These are phyloP conservation scores for Daktulosphaira vitifoliae DNA, from an alignment of 1,140 invertebrate species.

Conservation along the genomic window DNA sequence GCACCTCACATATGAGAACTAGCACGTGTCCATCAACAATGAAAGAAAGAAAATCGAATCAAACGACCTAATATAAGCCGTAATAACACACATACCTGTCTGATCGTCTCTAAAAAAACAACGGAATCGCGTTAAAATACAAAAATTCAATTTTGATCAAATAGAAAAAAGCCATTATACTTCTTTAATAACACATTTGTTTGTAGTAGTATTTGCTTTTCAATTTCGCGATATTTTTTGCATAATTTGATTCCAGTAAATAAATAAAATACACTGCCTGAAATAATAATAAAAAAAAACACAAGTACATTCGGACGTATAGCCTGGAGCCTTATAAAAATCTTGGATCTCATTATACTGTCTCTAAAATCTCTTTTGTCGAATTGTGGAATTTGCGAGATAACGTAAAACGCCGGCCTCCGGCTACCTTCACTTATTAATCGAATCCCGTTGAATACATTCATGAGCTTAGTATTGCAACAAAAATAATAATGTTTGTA, in stretches of 20 bases:
- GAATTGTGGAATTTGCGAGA: neutral
- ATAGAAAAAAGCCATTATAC: too few species aligned
- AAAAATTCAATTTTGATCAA: too few species aligned
- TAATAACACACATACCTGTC: too few species aligned
- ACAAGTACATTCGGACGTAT: neutral
- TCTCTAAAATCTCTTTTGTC: conserved; percentile 2
- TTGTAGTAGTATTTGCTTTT: neutral
- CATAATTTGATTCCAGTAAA: neutral
- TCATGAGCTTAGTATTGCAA: too few species aligned
- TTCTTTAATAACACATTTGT: too few species aligned
- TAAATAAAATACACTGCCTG: neutral
- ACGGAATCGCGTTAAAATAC: too few species aligned
- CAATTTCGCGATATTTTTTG: neutral
- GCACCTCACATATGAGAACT: too few species aligned
- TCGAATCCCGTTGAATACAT: neutral
- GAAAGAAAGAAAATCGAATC: too few species aligned
- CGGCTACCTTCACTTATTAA: conserved; percentile 1
- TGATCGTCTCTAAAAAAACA: too few species aligned
- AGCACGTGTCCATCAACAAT: too few species aligned
- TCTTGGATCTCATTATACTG: neutral
- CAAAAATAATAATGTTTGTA: too few species aligned
- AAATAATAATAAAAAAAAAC: neutral
- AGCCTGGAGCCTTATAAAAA: neutral
- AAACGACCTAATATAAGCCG: too few species aligned
- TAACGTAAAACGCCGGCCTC: neutral